Conservation (phyloP, 1,140 invertebrate species). For the Gonioctena quinquepunctata region DNA sequence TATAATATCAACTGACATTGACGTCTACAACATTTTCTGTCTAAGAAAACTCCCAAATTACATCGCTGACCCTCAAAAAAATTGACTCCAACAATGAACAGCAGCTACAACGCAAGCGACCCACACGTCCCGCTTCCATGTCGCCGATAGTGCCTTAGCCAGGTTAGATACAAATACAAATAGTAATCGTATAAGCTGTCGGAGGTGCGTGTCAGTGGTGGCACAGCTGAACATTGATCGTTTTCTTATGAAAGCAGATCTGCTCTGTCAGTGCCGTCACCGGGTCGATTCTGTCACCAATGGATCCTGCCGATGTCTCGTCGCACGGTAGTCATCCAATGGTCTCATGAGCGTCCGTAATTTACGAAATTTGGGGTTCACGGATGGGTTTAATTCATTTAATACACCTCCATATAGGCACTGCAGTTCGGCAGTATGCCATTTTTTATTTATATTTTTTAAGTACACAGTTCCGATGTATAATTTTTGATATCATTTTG, state of each 20-base stretch:
- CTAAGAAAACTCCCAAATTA: too few species aligned
- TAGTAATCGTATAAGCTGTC: not conserved
- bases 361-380: not conserved
- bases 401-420: not conserved
- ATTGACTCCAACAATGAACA: too few species aligned
- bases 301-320: not conserved
- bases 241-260: conserved; percentile 63
- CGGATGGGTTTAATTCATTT: not conserved
- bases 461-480: too few species aligned
- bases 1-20: too few species aligned
- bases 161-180: not conserved
- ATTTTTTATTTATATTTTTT: not conserved
- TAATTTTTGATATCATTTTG: too few species aligned
- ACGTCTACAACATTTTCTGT: too few species aligned
- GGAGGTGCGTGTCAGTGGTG: conserved; percentile 59
- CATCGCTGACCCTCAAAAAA: too few species aligned
- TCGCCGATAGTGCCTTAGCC: too few species aligned
- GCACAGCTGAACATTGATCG: conserved; percentile 68
- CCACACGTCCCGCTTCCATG: too few species aligned
- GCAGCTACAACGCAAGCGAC: too few species aligned
- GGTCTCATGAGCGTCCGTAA: conserved; percentile 1
- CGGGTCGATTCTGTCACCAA: conserved; percentile 7
- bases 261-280: conserved; percentile 58
- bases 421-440: not conserved
- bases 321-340: conserved; percentile 10